A percentile compares a stretch with the other conserved stretches of the same genome.
Conservation (phyloP, 2,797 vertebrate species). For the Glossophaga mutica region DNA sequence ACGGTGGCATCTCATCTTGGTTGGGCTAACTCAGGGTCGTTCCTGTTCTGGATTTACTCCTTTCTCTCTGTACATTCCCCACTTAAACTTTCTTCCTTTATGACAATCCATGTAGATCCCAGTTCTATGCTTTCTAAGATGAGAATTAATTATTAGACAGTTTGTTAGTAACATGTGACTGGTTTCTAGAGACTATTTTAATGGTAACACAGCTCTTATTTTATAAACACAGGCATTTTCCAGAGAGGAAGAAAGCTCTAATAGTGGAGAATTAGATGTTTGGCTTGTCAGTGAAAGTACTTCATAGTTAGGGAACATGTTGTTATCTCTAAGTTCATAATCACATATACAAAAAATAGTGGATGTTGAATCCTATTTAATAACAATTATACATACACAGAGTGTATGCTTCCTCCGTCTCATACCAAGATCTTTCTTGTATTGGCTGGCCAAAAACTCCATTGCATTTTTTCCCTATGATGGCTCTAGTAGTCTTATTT, state of each 20-base stretch:
- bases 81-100: background rate
- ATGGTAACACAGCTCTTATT: conserved; percentile 24
- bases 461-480: background rate
- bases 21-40: background rate
- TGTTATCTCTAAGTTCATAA: background rate
- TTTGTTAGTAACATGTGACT: background rate
- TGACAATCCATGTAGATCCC: background rate
- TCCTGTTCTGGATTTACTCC: background rate
- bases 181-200: background rate
- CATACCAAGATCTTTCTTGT: background rate
- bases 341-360: background rate
- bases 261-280: background rate
- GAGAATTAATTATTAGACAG: background rate
- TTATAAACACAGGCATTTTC: conserved; percentile 42
- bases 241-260: conserved; percentile 9
- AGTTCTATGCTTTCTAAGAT: background rate
- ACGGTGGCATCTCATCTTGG: background rate
- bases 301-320: background rate
- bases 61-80: background rate
- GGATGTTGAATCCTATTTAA: background rate
- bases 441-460: background rate
- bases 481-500: background rate
- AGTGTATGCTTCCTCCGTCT: background rate
- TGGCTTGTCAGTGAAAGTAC: conserved; percentile 12
- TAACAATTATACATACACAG: background rate